These are phyloP conservation scores for Nasonia vitripennis DNA, from an alignment of 1,140 invertebrate species.

Conservation along the genomic window DNA sequence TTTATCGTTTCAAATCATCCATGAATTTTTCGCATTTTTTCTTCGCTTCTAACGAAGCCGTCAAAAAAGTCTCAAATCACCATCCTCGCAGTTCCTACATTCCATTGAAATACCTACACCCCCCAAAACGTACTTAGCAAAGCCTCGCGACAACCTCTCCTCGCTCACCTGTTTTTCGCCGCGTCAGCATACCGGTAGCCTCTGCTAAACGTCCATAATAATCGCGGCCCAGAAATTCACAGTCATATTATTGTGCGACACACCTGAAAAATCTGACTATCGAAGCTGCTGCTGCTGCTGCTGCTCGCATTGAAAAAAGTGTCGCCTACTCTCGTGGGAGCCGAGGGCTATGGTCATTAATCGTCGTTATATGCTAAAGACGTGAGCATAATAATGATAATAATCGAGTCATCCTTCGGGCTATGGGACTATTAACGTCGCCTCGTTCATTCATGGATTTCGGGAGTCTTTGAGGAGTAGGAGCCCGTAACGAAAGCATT, in stretches of 20 bases:
- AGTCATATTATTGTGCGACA: not conserved
- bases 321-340: not conserved
- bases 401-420: slow-evolving; percentile 21
- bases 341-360: slow-evolving; percentile 21
- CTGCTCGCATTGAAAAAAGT: not conserved
- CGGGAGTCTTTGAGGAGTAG: not conserved
- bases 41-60: too few species aligned
- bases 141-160: too few species aligned
- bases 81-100: too few species aligned
- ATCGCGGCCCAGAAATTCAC: not conserved
- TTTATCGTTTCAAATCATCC: too few species aligned
- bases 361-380: slow-evolving; percentile 29
- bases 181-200: not conserved
- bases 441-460: slow-evolving; percentile 16
- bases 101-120: too few species aligned
- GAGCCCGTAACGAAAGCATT: slow-evolving; percentile 2
- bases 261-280: slow-evolving; percentile 12
- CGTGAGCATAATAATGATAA: not conserved
- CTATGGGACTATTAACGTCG: not conserved
- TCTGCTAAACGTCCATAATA: not conserved
- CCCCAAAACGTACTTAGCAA: not conserved
- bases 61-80: too few species aligned
- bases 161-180: not conserved
- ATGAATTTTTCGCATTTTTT: too few species aligned
- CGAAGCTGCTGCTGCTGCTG: not conserved